Conservation (phyloP, 2,797 vertebrate genomes). For the Heliangelus exortis region DNA sequence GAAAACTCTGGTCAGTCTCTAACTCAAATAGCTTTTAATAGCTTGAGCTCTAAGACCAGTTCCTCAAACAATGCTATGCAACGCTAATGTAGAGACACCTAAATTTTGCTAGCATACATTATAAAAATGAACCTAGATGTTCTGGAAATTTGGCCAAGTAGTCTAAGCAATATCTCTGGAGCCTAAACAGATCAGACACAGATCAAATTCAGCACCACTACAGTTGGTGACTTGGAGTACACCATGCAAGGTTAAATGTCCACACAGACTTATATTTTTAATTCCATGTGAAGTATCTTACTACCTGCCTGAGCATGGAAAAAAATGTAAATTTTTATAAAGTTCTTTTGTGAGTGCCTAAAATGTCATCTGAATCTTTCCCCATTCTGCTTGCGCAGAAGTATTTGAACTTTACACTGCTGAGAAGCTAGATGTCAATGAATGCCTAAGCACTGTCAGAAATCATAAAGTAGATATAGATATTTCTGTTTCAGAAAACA, state of each 20-base stretch:
- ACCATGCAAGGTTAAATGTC: background rate
- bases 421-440: conserved; percentile 38
- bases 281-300: background rate
- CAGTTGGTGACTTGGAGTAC: background rate
- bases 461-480: conserved; percentile 20
- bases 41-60: background rate
- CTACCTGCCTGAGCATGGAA: background rate
- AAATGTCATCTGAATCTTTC: conserved; percentile 7
- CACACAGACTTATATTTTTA: background rate
- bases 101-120: background rate
- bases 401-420: conserved; percentile 22
- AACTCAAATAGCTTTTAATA: background rate
- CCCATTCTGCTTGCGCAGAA: background rate
- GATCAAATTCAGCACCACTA: background rate
- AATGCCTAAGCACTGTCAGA: conserved; percentile 39
- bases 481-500: background rate
- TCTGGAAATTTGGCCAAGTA: background rate
- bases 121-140: background rate
- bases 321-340: background rate
- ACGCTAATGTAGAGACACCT: background rate
- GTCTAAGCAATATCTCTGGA: background rate
- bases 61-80: background rate
- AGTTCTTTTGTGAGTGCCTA: background rate
- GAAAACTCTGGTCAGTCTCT: background rate
- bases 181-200: background rate